Evolutionary conservation across 2,797 vertebrate genomes (phyloP), one percentile per base, ranked within the genome.

Genomic region (Neopelma chrysocephalum): DNA sequence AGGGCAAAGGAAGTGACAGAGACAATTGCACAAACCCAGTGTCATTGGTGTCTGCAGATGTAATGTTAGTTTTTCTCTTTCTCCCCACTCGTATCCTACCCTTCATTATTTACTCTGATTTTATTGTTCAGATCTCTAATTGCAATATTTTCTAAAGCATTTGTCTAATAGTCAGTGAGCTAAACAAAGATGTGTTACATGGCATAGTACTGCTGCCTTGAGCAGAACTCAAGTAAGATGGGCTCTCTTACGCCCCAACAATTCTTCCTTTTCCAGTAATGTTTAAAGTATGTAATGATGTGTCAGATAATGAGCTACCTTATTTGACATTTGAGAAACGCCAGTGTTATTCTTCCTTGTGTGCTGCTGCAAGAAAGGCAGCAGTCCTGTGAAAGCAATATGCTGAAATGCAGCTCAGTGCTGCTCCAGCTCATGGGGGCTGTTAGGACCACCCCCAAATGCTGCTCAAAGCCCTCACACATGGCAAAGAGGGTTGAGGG

Each of bases 321-420:
- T 83, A 81, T 64, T 47, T 83, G 77, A 93, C 89, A 92, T 94
- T 83, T 89, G 80, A 86, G 77, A 95, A 95, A 87, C 23, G 22
- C 43, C 82, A 92, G 26, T 23, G 38, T 86, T 75, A 73, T 21
- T 10, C 38, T 94, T 83, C 32, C 40, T 75, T 58, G 31, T 2
- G 0, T 15, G 15, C 31, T 82, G 26, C 23, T 14, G 2, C 31
- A 86, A 69, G 77, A 83, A 86, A 91, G 57, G 61, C 80, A 78
- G 15, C 47, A 31, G 64, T 90, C 82, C 75, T 90, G n/a, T n/a
- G 36, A 75, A 43, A 71, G 40, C 29, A 57, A 43, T 14, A 79
- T 23, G 27, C 38, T 83, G 61, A 80, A 96, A 75, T 31, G 45
- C 69, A 89, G 27, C 27, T 61, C 0, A 0, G 48, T 0, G 9